These are phyloP conservation scores for Eurytoma californica DNA, from an alignment of 2,888 invertebrate genomes.

Conservation along the genomic window DNA sequence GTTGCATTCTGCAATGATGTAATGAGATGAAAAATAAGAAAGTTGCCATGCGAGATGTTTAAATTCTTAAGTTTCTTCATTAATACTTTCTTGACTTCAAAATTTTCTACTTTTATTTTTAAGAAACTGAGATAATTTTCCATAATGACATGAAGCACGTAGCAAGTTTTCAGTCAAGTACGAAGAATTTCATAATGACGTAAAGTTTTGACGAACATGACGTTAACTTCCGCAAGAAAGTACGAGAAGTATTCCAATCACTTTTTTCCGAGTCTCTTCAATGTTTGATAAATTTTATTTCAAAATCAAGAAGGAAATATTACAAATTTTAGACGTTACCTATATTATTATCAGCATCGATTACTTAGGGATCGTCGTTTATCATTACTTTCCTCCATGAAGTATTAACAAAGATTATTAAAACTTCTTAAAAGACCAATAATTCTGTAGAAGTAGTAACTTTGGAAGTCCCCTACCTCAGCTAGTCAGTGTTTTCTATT, in stretches of 20 bases:
- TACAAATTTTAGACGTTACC: too few species aligned
- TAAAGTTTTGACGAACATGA: conserved; percentile 29
- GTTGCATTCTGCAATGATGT: too few species aligned
- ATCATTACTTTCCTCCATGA: not conserved
- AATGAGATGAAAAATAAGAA: too few species aligned
- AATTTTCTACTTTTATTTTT: conserved; percentile 18
- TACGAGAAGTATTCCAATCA: conserved; percentile 43
- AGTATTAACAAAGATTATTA: conserved; percentile 17
- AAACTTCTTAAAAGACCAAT: conserved; percentile 33
- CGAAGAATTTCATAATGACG: conserved; percentile 27
- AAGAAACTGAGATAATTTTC: conserved; percentile 9
- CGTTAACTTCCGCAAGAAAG: conserved; percentile 8
- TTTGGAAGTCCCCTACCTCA: conserved; percentile 20
- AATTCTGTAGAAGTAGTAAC: conserved; percentile 33
- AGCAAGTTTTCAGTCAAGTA: conserved; percentile 29
- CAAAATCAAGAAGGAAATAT: too few species aligned
- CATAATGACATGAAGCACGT: not conserved
- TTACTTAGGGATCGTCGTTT: not conserved
- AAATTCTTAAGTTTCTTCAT: conserved; percentile 3
- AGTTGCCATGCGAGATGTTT: too few species aligned
- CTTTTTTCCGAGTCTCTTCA: conserved; percentile 1
- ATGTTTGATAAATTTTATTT: too few species aligned
- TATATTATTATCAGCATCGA: too few species aligned
- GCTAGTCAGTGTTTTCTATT: conserved; percentile 45
- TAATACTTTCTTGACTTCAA: not conserved